A percentile compares a stretch with the other conserved stretches of the same genome.
phyloP scores from a whole-genome alignment of 2,888 invertebrate genomes.

The Doris montereyensis region DNA sequence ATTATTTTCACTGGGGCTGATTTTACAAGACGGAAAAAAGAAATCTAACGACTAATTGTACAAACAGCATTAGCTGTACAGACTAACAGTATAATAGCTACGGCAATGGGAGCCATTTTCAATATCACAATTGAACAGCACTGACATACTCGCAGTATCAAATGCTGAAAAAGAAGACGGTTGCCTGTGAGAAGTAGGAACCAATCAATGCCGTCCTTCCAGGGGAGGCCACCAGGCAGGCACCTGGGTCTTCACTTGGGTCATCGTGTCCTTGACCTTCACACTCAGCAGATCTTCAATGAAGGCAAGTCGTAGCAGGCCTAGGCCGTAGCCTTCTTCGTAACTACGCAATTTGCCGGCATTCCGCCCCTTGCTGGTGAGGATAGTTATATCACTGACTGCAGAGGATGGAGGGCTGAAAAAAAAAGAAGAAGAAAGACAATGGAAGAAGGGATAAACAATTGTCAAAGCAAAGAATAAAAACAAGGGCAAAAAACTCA shows the following conservation, averaged over 20 bases:
- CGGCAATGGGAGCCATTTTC: too few relatives aligned
- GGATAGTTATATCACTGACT: slow-evolving; percentile 50
- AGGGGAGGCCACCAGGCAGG: slow-evolving; percentile 67
- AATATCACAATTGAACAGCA: too few relatives aligned
- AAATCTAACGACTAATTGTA: too few relatives aligned
- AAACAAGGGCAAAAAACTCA: neutral
- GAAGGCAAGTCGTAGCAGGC: slow-evolving; percentile 55
- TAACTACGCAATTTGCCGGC: slow-evolving; percentile 81
- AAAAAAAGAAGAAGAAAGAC: neutral
- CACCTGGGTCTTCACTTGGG: slow-evolving; percentile 46
- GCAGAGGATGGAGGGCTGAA: slow-evolving; percentile 50
- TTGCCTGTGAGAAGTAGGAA: too few relatives aligned
- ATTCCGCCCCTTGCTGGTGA: slow-evolving; percentile 71
- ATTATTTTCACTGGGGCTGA: too few relatives aligned
- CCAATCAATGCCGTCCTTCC: too few relatives aligned
- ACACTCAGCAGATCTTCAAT: slow-evolving; percentile 50
- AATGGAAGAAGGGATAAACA: neutral
- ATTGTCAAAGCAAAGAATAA: neutral
- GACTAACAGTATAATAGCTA: too few relatives aligned
- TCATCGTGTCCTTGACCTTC: slow-evolving; percentile 42
- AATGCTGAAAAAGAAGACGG: too few relatives aligned
- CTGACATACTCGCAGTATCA: too few relatives aligned
- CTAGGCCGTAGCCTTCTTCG: slow-evolving; percentile 55
- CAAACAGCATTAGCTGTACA: too few relatives aligned
- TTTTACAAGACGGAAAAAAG: too few relatives aligned